These are phyloP conservation scores for Todiramphus saurophagus DNA, from an alignment of 2,113 vertebrate genomes.

Conservation along the genomic window DNA sequence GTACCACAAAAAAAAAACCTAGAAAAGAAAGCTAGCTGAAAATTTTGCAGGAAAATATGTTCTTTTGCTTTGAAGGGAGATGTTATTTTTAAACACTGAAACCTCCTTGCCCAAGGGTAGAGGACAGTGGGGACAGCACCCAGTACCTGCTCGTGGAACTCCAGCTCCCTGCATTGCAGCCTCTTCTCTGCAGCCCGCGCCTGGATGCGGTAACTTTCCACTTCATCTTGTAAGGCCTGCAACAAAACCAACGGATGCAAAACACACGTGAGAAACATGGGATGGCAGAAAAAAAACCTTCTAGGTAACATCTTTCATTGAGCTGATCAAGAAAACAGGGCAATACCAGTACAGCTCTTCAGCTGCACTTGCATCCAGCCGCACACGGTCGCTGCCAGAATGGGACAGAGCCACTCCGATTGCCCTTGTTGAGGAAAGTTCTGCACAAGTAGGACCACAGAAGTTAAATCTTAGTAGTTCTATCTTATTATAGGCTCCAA, in stretches of 20 bases:
- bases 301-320: rapidly evolving
- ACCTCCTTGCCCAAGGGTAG: not conserved
- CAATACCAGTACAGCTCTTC: not conserved
- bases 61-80: slow-evolving; percentile 53
- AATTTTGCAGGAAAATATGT: slow-evolving; percentile 50
- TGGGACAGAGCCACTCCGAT: rapidly evolving
- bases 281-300: not conserved
- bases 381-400: rapidly evolving
- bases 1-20: not conserved
- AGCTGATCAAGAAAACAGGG: not conserved
- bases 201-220: slow-evolving; percentile 78
- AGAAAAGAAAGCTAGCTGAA: slow-evolving; percentile 21
- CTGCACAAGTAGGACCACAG: not conserved
- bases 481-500: not conserved
- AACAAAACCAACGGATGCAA: slow-evolving; percentile 17
- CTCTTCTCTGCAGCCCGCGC: slow-evolving; percentile 78
- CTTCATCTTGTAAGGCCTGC: slow-evolving; percentile 85
- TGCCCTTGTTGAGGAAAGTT: rapidly evolving
- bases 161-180: slow-evolving; percentile 83
- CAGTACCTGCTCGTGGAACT: slow-evolving; percentile 87
- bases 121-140: not conserved
- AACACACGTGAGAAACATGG: not conserved
- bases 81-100: not conserved
- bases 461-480: rapidly evolving
- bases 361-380: not conserved